phyloP scores from a whole-genome alignment of 1,140 invertebrate genomes.

The Ceratitis capitata region DNA sequence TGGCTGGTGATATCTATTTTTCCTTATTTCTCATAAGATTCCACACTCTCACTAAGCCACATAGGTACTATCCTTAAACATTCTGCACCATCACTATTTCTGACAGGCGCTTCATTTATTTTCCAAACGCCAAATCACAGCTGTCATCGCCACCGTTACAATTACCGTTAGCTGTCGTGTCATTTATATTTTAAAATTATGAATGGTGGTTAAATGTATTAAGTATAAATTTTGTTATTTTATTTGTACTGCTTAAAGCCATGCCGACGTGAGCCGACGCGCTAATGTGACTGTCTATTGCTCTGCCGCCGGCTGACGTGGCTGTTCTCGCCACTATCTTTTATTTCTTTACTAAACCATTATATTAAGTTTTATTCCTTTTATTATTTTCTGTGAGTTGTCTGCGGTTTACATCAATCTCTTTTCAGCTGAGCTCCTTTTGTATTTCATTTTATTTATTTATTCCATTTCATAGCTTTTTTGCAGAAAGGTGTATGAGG shows the following conservation, averaged over 20 bases:
- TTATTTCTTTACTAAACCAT: background rate
- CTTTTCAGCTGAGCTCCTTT: background rate
- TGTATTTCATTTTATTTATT: background rate
- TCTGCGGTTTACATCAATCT: background rate
- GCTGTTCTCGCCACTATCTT: background rate
- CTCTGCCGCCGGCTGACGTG: background rate
- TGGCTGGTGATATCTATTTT: too few relatives aligned
- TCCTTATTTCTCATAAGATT: too few relatives aligned
- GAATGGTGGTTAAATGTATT: background rate
- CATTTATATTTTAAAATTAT: too few relatives aligned
- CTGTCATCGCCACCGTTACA: background rate
- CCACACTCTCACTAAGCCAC: too few relatives aligned
- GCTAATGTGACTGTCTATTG: too few relatives aligned
- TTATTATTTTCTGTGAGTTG: background rate
- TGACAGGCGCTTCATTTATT: background rate
- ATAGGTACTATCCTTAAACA: too few relatives aligned
- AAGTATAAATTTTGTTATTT: background rate
- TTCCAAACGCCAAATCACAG: background rate
- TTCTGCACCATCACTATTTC: background rate
- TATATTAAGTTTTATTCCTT: background rate
- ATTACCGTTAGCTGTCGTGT: background rate
- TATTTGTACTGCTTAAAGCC: background rate
- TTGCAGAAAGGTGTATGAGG: background rate
- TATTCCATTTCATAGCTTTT: background rate
- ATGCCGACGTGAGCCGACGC: background rate